These are phyloP conservation scores for Cryptoprocta ferox DNA, from an alignment of 2,797 vertebrate species.

Conservation along the genomic window DNA sequence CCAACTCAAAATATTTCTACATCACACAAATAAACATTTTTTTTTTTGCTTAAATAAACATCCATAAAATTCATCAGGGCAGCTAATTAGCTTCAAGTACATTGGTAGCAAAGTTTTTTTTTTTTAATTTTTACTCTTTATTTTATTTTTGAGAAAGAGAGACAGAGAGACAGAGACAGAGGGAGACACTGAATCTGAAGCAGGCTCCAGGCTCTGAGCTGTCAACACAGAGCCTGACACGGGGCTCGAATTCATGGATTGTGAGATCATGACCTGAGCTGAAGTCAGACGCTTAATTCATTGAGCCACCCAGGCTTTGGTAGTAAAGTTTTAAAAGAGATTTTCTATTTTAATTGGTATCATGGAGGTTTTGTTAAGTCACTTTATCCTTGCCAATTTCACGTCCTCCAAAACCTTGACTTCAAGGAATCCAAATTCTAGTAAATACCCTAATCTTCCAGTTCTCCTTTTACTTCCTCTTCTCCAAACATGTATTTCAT, in stretches of 20 bases:
- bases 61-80: background rate
- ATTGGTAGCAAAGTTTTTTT: background rate
- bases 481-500: background rate
- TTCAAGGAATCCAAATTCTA: background rate
- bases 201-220: no score
- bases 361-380: background rate
- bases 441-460: fast-evolving
- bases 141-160: no score
- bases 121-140: no score
- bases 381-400: background rate
- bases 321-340: background rate
- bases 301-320: no score
- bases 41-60: background rate
- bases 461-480: background rate
- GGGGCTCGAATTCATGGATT: no score
- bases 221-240: no score
- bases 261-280: no score
- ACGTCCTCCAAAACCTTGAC: background rate
- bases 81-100: background rate
- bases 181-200: no score
- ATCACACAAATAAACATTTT: background rate
- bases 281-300: no score
- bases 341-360: background rate
- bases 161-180: no score
- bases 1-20: background rate